Evolutionary conservation across 2,888 invertebrate genomes (phyloP).

Genomic region (Himalopsyche tibetana): DNA sequence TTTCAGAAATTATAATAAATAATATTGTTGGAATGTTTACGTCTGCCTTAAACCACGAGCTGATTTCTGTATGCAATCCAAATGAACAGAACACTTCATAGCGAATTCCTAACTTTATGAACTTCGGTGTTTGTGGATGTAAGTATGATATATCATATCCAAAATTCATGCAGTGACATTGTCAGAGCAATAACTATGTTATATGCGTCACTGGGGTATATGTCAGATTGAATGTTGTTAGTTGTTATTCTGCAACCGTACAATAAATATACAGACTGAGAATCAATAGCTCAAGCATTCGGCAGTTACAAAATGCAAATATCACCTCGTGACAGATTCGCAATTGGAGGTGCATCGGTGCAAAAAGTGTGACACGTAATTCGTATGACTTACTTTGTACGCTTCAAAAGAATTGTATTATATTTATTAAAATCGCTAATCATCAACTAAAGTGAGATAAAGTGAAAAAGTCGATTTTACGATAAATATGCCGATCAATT

Average conservation of each 20-base stretch:
- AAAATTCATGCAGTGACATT: slow-evolving; percentile 9
- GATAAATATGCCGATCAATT: too few species aligned
- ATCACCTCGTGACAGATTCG: slow-evolving; percentile 8
- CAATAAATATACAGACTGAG: not conserved
- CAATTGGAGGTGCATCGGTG: not conserved
- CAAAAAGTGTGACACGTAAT: not conserved
- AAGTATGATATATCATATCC: not conserved
- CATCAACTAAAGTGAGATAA: too few species aligned
- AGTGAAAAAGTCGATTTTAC: too few species aligned
- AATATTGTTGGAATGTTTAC: too few species aligned
- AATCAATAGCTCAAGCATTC: not conserved
- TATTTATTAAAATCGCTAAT: too few species aligned
- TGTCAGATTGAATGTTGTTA: too few species aligned
- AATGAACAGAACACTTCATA: not conserved
- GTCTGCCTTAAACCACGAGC: not conserved
- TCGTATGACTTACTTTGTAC: not conserved
- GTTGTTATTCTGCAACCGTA: too few species aligned
- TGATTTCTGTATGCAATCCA: not conserved
- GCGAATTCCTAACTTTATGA: not conserved
- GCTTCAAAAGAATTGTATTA: too few species aligned
- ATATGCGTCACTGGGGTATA: not conserved
- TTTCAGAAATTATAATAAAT: too few species aligned
- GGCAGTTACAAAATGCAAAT: slow-evolving; percentile 17
- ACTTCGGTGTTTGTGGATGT: not conserved
- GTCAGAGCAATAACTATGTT: not conserved